A percentile compares a stretch with the other conserved stretches of the same genome.
These are phyloP conservation scores for Cheilosia scutellata DNA, from an alignment of 2,888 invertebrate genomes.

Conservation along the genomic window DNA sequence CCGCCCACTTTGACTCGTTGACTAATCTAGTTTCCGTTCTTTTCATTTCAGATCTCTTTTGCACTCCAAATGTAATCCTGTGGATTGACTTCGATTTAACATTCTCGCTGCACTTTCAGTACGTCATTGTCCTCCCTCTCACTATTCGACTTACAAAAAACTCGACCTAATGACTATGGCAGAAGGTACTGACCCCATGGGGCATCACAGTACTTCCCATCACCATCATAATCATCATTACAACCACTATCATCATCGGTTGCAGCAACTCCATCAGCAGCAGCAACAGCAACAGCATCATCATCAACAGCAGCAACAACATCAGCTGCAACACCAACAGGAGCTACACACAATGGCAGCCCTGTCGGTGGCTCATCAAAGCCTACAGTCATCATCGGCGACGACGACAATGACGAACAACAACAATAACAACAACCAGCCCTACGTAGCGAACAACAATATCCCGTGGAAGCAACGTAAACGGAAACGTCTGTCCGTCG, in stretches of 20 bases:
- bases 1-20: background rate
- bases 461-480: constrained; percentile 89
- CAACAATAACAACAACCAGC: constrained; percentile 86
- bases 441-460: constrained; percentile 87
- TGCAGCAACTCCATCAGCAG: constrained; percentile 79
- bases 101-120: constrained; percentile 11
- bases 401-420: constrained; percentile 47
- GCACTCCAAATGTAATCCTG: constrained; percentile 44
- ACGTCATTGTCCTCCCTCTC: constrained; percentile 42
- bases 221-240: constrained; percentile 81
- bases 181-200: constrained; percentile 88
- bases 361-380: constrained; percentile 71
- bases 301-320: constrained; percentile 78
- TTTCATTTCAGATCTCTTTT: constrained; percentile 61
- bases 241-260: constrained; percentile 66
- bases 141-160: constrained; percentile 76
- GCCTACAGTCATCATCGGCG: constrained; percentile 35
- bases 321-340: constrained; percentile 78
- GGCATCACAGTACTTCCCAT: constrained; percentile 84
- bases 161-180: constrained; percentile 90
- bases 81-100: constrained; percentile 7
- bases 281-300: constrained; percentile 72
- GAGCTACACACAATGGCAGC: constrained; percentile 81
- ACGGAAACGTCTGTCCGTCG: constrained; percentile 91
- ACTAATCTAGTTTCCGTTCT: constrained; percentile 6